Base-by-base conservation (phyloP, 1,140 invertebrate species). In the Kradibia gibbosae region DNA sequence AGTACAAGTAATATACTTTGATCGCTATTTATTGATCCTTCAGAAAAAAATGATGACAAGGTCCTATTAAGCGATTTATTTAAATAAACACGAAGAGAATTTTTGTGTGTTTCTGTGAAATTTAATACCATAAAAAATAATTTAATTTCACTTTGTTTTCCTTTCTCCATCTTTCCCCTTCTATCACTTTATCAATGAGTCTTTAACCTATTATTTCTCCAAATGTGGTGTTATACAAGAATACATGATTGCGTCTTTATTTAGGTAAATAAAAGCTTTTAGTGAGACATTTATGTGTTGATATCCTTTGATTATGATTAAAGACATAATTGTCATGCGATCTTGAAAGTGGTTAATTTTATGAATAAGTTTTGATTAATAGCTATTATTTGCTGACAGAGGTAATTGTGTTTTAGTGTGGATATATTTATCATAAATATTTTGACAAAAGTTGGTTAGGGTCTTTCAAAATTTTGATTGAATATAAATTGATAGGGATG, bases 361-460 rank as follows among this genome's bases (percentile, higher is more conserved):
- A 42, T 57, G 65, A 80, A 74, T 57, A 57, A 80, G 70, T 74
- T 80, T 80, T 80, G 78, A 80, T 80, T 74, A 80, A 80, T 80
- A 62, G 71, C 55, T 39, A 36, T 45, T 36, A 62, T 60, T 13
- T 55, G 36, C 15, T 53, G 20, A 36, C 13, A 7, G 55, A 22
- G 3, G 28, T 39, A 50, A 31, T 77, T 65, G 62, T 42, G 42
- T 77, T 77, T 34, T 34, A 62, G 65, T 67, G 31, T 42, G 28
- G 5, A 17, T 65, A 15, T 22, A 17, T 65, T 17, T 48, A 8
- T 8, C 22, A 25, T 70, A 22, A 2, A 42, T 22, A 42, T 5
- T 31, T 11, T n/a, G 25, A 57, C n/a, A n/a, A 57, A 7, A 25
- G 25, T 25, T 3, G 5, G 53, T 57, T 57, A n/a, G 22, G 3